Conservation (phyloP, 2,797 vertebrate species). For the Silurus aristotelis region DNA sequence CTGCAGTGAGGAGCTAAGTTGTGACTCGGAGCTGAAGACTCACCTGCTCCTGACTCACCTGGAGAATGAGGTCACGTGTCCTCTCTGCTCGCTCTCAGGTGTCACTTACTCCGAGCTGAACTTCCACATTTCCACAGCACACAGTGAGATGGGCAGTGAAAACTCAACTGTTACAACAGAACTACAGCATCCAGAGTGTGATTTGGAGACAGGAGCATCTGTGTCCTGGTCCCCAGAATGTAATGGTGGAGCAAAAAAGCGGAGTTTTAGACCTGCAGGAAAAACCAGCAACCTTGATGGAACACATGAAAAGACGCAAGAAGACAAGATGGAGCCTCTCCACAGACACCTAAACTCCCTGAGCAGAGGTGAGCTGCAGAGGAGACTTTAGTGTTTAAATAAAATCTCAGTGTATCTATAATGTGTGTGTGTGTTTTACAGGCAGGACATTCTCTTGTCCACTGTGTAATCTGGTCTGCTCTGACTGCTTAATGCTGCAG, state of each 20-base stretch:
- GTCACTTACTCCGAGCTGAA: constrained; percentile 78
- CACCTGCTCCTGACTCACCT: constrained; percentile 78
- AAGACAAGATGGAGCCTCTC: constrained; percentile 59
- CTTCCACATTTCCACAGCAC: constrained; percentile 77
- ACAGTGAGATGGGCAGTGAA: constrained; percentile 64
- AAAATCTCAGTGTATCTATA: not conserved
- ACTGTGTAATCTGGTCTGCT: constrained; percentile 80
- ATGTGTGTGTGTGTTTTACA: constrained; percentile 47
- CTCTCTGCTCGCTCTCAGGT: constrained; percentile 78
- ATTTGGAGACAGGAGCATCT: not conserved
- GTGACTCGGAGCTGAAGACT: constrained; percentile 79
- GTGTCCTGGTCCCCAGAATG: not conserved
- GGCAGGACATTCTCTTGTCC: constrained; percentile 79
- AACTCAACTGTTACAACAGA: not conserved
- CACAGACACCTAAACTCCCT: constrained; percentile 62
- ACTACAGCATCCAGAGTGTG: not conserved
- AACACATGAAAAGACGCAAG: constrained; percentile 2
- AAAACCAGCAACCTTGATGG: not conserved
- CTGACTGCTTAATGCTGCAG: constrained; percentile 64
- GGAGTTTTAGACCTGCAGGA: not conserved
- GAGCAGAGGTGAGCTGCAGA: constrained; percentile 64
- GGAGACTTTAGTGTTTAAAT: not conserved
- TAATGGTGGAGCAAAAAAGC: not conserved
- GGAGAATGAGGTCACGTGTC: constrained; percentile 74
- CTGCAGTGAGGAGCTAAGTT: constrained; percentile 76